Base-by-base conservation (phyloP, 2,113 vertebrate species). In the Xenopus laevis region DNA sequence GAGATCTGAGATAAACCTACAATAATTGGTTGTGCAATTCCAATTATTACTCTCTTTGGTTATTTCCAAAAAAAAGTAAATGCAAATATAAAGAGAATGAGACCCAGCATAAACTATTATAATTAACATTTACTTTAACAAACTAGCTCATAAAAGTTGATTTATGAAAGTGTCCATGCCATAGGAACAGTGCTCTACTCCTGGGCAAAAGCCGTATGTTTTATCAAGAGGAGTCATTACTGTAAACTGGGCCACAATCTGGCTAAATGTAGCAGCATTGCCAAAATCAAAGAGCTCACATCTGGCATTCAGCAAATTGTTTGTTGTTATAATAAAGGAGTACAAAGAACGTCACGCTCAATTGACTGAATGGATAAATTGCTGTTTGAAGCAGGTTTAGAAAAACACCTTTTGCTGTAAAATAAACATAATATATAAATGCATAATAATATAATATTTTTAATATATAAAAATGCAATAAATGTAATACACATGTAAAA, bases 271-370 rank as follows among this genome's bases (percentile, higher is more conserved):
- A n/a, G 50, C 30, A 18, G 15, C 50, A 17, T 21, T 72, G 71
- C 71, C 71, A 72, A 61, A 45, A 72, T 72, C 71, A 47, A 27
- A 44, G 47, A 65, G 63, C 16, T 55, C 61, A 72, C 71, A 72
- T 52, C 61, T 72, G 71, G 13, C 61, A 65, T 61, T 64, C 44
- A 46, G 71, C 47, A 65, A 72, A 72, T 45, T 44, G 61, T 55
- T 72, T 65, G 23, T 45, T 72, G 62, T 65, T 65, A 53, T 57
- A 72, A 72, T 65, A 65, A 72, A 72, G 60, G 40, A 21, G 65
- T 72, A 65, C 61, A 65, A 72, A 72, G 71, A 64, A 72, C 50
- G 50, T 40, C n/a, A 55, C 11, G 30, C 71, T 65, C 50, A 33
- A 64, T 50, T 52, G 61, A 16, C 18, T 21, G 62, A 44, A 64